Evolutionary conservation across 1,140 invertebrate genomes (phyloP).

Genomic region (Euura lappo): DNA sequence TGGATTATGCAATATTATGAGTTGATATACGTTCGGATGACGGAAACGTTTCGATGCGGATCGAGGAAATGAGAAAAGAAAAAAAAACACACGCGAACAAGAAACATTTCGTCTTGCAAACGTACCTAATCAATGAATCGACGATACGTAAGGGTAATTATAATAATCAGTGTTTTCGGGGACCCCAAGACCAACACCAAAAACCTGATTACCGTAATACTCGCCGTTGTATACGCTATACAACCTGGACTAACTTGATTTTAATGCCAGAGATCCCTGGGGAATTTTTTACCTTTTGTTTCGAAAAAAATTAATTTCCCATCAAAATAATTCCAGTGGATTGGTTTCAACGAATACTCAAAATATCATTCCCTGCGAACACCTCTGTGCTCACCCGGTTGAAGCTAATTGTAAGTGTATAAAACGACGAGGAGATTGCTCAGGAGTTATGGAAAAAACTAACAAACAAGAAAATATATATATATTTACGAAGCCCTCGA

Average conservation of each 20-base stretch:
- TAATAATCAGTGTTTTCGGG: constrained; percentile 8
- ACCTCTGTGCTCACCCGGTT: too few species aligned
- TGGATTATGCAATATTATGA: background rate
- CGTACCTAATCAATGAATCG: constrained; percentile 34
- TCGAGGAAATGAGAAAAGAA: background rate
- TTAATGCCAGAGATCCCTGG: constrained; percentile 1
- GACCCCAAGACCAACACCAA: constrained; percentile 39
- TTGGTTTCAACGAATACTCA: too few species aligned
- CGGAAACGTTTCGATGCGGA: constrained; percentile 40
- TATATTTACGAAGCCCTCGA: too few species aligned
- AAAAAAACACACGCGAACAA: too few species aligned
- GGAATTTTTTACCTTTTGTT: background rate
- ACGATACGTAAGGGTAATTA: background rate
- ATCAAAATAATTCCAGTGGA: too few species aligned
- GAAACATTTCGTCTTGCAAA: constrained; percentile 53
- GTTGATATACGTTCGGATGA: constrained; percentile 51
- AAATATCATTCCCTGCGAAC: too few species aligned
- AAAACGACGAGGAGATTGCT: too few species aligned
- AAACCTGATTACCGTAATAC: constrained; percentile 7
- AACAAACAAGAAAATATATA: too few species aligned
- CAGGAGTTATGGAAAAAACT: too few species aligned
- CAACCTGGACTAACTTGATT: background rate
- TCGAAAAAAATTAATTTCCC: background rate
- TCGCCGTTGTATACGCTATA: background rate
- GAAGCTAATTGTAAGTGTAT: too few species aligned